phyloP scores from a whole-genome alignment of 2,113 vertebrate genomes.

The Chaetodon trifascialis region DNA sequence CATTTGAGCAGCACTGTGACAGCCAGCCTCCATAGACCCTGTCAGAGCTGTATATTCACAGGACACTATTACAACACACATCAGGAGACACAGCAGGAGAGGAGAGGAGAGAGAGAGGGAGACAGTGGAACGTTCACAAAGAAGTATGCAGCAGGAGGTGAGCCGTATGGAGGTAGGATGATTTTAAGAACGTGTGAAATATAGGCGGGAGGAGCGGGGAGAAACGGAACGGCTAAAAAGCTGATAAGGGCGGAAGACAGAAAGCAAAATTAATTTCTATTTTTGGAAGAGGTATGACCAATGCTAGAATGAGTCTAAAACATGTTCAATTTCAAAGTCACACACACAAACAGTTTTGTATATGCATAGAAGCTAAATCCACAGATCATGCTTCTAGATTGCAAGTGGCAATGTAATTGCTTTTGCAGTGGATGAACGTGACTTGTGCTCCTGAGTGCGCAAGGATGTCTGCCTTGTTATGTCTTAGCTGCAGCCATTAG shows the following conservation, averaged over 20 bases:
- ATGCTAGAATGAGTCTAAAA: slow-evolving; percentile 41
- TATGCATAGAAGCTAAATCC: slow-evolving; percentile 33
- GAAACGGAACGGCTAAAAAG: slow-evolving; percentile 25
- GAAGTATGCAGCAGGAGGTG: slow-evolving; percentile 32
- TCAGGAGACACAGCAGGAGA: slow-evolving; percentile 17
- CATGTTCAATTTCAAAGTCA: slow-evolving; percentile 50
- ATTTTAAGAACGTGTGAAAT: slow-evolving; percentile 38
- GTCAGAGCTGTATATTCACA: slow-evolving; percentile 49
- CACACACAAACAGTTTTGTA: slow-evolving; percentile 16
- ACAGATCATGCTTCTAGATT: slow-evolving; percentile 55
- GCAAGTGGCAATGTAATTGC: slow-evolving; percentile 68
- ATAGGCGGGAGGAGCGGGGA: slow-evolving; percentile 16
- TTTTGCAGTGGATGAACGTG: slow-evolving; percentile 66
- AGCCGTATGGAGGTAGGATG: not conserved
- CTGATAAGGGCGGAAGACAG: slow-evolving; percentile 47
- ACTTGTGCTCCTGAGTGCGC: slow-evolving; percentile 46
- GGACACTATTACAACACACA: slow-evolving; percentile 27
- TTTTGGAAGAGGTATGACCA: slow-evolving; percentile 48
- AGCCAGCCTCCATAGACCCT: slow-evolving; percentile 51
- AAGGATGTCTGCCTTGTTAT: slow-evolving; percentile 67
- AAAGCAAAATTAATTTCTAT: slow-evolving; percentile 66
- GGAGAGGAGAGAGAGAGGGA: slow-evolving; percentile 1
- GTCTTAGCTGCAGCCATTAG: slow-evolving; percentile 62
- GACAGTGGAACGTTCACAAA: slow-evolving; percentile 15
- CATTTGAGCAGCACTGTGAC: slow-evolving; percentile 59